phyloP scores from a whole-genome alignment of 2,888 invertebrate species.

The Pandemis heparana region DNA sequence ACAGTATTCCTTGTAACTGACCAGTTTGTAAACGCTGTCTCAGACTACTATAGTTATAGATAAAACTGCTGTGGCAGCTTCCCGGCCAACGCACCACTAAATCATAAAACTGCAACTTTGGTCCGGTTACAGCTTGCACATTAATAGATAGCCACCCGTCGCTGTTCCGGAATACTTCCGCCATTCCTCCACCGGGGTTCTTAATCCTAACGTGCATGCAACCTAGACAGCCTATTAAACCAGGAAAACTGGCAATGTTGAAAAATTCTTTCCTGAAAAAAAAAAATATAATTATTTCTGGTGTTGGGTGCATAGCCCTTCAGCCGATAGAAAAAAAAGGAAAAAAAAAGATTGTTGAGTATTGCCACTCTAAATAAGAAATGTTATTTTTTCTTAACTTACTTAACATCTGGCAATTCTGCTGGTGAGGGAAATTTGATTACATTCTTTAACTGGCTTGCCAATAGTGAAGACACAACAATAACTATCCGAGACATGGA shows the following conservation, averaged over 20 bases:
- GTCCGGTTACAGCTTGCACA: conserved; percentile 50
- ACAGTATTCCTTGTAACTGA: conserved; percentile 36
- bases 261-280: conserved; percentile 41
- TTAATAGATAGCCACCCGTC: conserved; percentile 49
- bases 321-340: too few species aligned
- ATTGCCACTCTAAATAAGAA: background rate
- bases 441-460: conserved; percentile 37
- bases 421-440: conserved; percentile 44
- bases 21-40: conserved; percentile 12
- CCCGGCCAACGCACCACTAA: conserved; percentile 50
- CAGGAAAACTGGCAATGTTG: conserved; percentile 45
- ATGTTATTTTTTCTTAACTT: background rate
- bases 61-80: conserved; percentile 45
- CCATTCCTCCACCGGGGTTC: conserved; percentile 46
- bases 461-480: conserved; percentile 43
- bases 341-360: background rate
- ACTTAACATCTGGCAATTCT: conserved; percentile 25
- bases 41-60: conserved; percentile 44
- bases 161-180: conserved; percentile 48
- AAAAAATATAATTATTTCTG: background rate
- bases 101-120: conserved; percentile 49
- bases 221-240: conserved; percentile 46
- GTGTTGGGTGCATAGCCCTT: too few species aligned
- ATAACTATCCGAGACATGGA: conserved; percentile 46
- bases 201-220: conserved; percentile 51